A percentile compares a stretch with the other conserved stretches of the same genome.
phyloP scores from a whole-genome alignment of 2,888 invertebrate species.

The Ctena decussata region DNA sequence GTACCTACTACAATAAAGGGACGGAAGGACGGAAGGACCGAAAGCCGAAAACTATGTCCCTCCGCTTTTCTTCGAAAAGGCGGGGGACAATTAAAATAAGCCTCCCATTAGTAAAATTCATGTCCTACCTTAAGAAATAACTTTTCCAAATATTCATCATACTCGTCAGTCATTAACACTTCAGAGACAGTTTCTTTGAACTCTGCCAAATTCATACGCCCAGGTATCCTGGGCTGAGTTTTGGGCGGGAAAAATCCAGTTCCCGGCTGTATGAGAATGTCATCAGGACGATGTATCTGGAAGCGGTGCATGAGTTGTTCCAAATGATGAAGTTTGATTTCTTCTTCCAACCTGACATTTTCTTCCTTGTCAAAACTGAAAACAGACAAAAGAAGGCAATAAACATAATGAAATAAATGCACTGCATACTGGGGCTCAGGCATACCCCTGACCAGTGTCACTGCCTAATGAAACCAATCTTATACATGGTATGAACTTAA shows the following conservation, averaged over 20 bases:
- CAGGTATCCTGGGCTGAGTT: conserved; percentile 79
- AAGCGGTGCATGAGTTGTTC: conserved; percentile 84
- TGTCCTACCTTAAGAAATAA: conserved; percentile 85
- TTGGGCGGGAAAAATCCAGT: conserved; percentile 80
- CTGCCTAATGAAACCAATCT: too few relatives aligned
- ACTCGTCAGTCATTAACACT: conserved; percentile 83
- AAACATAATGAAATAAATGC: too few relatives aligned
- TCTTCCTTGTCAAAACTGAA: conserved; percentile 81
- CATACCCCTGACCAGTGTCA: too few relatives aligned
- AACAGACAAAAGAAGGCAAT: too few relatives aligned
- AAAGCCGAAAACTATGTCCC: too few relatives aligned
- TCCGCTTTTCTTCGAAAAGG: too few relatives aligned
- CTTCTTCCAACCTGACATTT: conserved; percentile 84
- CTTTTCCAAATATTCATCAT: conserved; percentile 85
- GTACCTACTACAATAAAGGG: too few relatives aligned
- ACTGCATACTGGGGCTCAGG: too few relatives aligned
- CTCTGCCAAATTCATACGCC: conserved; percentile 84
- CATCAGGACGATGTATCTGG: conserved; percentile 78
- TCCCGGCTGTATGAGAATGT: conserved; percentile 75
- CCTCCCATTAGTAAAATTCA: too few relatives aligned
- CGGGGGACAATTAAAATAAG: too few relatives aligned
- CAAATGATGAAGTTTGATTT: conserved; percentile 85
- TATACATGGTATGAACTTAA: too few relatives aligned
- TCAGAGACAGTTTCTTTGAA: conserved; percentile 84
- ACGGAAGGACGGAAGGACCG: too few relatives aligned